Evolutionary conservation across 2,113 vertebrate species (phyloP), one percentile per base, ranked within the genome.

Genomic region (Nesoenas mayeri): DNA sequence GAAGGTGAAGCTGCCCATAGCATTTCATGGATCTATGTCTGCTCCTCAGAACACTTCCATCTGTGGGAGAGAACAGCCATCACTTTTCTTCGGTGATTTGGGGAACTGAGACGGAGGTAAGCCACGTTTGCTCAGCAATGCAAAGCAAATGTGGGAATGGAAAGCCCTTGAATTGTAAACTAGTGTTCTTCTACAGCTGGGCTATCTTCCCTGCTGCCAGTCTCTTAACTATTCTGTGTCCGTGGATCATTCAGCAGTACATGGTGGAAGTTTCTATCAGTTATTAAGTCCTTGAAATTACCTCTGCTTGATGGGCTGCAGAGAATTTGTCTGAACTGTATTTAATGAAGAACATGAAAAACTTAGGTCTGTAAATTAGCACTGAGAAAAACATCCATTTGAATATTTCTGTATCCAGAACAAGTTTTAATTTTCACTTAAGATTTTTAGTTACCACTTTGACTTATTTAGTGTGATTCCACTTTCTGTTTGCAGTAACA

Each of bases 1-100:
- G 29, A 25, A 77, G 9, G 1, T 0, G 0, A 71, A 64, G 29
- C 53, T 79, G 34, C 24, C 19, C 51, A 4, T 16, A 31, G 9
- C 3, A 0, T 50, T 89, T 42, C 34, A 17, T 56, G 51, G 42
- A 66, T 83, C 70, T 77, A 21, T 18, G 10, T 31, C 44, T 56
- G 29, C 44, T 77, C 25, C 75, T 94, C 71, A 31, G 32, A 56
- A 21, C 0, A 9, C 24, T 82, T 82, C 42, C 12, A 40, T 61
- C 71, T 75, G 48, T 13, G 21, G 71, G 48, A 61, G 70, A 64
- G 20, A 82, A 15, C 53, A 69, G 70, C 53, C 0, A 2, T 61
- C 7, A 4, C 38, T 93, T 85, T 81, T 44, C 12, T 26, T 48
- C 70, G 21, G 44, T 61, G 44, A 40, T 50, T 0, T 47, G 40